Percentiles rank a stretch among this genome's conserved stretches.
These are phyloP conservation scores for Diadema setosum DNA, from an alignment of 35 echinoderm and acorn worm species.

Conservation along the genomic window DNA sequence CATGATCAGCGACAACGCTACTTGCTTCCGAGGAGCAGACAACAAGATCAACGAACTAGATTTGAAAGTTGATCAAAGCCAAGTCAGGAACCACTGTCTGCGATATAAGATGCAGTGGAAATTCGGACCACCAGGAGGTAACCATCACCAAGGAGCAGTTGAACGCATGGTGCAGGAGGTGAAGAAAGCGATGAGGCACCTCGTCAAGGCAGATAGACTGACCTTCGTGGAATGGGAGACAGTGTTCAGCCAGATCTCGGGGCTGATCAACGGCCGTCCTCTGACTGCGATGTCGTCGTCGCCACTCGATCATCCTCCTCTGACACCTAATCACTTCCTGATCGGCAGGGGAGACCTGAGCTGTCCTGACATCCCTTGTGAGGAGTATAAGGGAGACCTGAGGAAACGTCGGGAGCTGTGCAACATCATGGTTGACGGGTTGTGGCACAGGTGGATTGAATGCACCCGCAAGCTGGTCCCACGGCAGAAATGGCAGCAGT, in stretches of 20 bases:
- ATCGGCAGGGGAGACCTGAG: slow-evolving; percentile 55
- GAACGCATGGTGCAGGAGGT: slow-evolving; percentile 61
- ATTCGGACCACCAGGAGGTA: slow-evolving; percentile 52
- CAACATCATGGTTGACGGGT: slow-evolving; percentile 65
- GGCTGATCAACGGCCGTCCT: slow-evolving; percentile 43
- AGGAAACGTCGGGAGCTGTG: slow-evolving; percentile 68
- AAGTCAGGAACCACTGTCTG: slow-evolving; percentile 29
- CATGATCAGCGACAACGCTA: slow-evolving; percentile 61
- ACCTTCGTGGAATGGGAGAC: slow-evolving; percentile 57
- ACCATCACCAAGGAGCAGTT: slow-evolving; percentile 46
- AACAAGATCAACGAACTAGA: slow-evolving; percentile 65
- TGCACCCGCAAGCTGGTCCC: slow-evolving; percentile 22
- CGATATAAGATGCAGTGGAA: slow-evolving; percentile 44
- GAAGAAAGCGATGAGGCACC: slow-evolving; percentile 26
- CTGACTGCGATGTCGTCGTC: slow-evolving; percentile 73
- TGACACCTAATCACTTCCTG: slow-evolving; percentile 69
- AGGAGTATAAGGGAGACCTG: not conserved
- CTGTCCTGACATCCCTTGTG: slow-evolving; percentile 38
- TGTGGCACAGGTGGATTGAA: not conserved
- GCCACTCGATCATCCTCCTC: slow-evolving; percentile 59
- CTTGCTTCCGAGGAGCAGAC: slow-evolving; percentile 65
- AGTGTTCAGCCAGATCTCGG: slow-evolving; percentile 32
- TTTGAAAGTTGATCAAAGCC: slow-evolving; percentile 30
- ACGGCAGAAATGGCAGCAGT: not conserved
- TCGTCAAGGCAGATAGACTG: slow-evolving; percentile 54